Conservation (phyloP, 2,888 invertebrate species). For the Pycnomerus fuliginosus region DNA sequence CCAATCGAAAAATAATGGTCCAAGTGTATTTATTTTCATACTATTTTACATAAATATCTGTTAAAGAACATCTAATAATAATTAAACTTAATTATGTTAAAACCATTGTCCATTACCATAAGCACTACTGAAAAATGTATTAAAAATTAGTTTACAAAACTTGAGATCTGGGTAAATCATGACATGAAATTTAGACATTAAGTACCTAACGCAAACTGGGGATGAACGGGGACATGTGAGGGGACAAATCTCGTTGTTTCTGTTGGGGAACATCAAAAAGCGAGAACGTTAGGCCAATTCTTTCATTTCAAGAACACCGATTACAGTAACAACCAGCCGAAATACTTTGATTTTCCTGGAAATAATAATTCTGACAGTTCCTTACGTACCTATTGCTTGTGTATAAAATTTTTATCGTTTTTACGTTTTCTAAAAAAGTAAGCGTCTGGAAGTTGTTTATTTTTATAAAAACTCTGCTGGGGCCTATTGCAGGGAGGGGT, state of each 20-base stretch:
- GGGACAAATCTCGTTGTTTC: constrained; percentile 20
- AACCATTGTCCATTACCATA: constrained; percentile 52
- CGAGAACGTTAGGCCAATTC: constrained; percentile 28
- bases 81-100: constrained; percentile 40
- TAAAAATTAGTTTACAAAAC: constrained; percentile 41
- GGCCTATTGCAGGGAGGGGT: too few relatives aligned
- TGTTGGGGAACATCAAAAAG: constrained; percentile 31
- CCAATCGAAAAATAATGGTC: constrained; percentile 24
- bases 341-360: too few relatives aligned
- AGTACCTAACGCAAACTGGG: constrained; percentile 43
- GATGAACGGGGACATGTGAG: too few relatives aligned
- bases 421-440: constrained; percentile 24
- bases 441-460: constrained; percentile 22
- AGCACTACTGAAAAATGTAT: constrained; percentile 46
- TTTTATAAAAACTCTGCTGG: too few relatives aligned
- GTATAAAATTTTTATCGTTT: constrained; percentile 24
- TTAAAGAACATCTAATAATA: constrained; percentile 47
- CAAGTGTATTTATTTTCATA: constrained; percentile 37
- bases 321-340: constrained; percentile 29
- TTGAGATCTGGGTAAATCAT: constrained; percentile 44
- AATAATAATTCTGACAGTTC: too few relatives aligned
- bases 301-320: constrained; percentile 25
- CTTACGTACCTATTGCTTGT: constrained; percentile 20
- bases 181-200: constrained; percentile 37
- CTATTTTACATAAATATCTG: constrained; percentile 50